Percentiles rank a stretch among this genome's conserved stretches.
Conservation (phyloP, 2,113 vertebrate species). For the Neoarius graeffei region DNA sequence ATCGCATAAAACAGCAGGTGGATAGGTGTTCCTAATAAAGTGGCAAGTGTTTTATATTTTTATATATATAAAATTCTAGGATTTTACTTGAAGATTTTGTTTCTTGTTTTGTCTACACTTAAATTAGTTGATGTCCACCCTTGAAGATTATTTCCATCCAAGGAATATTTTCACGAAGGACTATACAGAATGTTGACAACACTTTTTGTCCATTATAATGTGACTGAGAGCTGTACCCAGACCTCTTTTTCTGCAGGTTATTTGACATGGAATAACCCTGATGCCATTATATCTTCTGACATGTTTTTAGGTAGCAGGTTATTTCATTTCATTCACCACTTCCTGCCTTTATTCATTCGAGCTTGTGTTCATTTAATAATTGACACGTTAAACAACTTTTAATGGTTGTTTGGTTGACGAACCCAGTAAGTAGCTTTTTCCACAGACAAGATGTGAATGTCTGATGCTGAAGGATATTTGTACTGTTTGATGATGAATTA, state of each 20-base stretch:
- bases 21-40: no score
- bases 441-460: not conserved
- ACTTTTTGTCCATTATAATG: not conserved
- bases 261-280: constrained; percentile 44
- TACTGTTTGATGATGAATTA: constrained; percentile 16
- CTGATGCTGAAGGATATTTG: constrained; percentile 27
- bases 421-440: constrained; percentile 5
- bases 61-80: not conserved
- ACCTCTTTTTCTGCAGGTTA: constrained; percentile 25
- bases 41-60: no score
- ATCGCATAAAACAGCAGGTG: no score
- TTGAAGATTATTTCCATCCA: not conserved
- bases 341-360: constrained; percentile 11
- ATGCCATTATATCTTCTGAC: not conserved
- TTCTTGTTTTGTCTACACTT: not conserved
- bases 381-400: constrained; percentile 9
- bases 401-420: not conserved
- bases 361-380: constrained; percentile 28
- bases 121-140: not conserved
- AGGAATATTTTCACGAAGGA: not conserved
- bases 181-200: not conserved
- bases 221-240: not conserved
- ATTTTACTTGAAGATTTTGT: not conserved
- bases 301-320: not conserved
- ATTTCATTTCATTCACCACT: not conserved